Base-by-base conservation (phyloP, 2,888 invertebrate genomes). In the Gerosis bhagava region DNA sequence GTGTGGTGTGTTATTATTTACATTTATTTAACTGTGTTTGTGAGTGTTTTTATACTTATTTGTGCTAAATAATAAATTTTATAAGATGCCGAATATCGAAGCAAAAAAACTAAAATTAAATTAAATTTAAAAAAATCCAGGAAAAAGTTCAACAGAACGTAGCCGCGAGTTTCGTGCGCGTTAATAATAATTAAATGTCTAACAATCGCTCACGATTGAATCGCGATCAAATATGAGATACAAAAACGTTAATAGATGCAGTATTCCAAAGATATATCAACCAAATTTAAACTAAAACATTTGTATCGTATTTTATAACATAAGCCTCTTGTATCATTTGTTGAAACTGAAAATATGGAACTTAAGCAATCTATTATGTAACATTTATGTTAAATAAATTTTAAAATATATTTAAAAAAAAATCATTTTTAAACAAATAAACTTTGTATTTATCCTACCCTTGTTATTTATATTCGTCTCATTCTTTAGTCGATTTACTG, bases 111-210 rank as follows among this genome's bases (percentile, higher is more conserved):
- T 31, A 26, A 26, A 26, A 26, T 26, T 26, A 26, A 26, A 10
- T 3, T 26, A 10, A 26, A 6, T 26, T 26, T 26, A n/a, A n/a
- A n/a, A n/a, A n/a, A n/a, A n/a, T n/a, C n/a, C n/a, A n/a, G n/a
- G n/a, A n/a, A n/a, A n/a, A n/a, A n/a, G n/a, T 10, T 10, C 26
- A 26, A 10, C 26, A 10, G 26, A 26, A 26, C 8, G 10, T 26
- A 11, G n/a, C n/a, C n/a, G n/a, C n/a, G n/a, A n/a, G n/a, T n/a
- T n/a, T n/a, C n/a, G n/a, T n/a, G n/a, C n/a, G n/a, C n/a, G n/a
- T n/a, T n/a, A n/a, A n/a, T n/a, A n/a, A n/a, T 26, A 26, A 26
- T 26, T 26, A 26, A 26, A 26, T 11, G 26, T 26, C 11, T 10
- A 26, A 26, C 26, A 26, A 10, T 26, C 11, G 26, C 26, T 11